Percentiles rank a stretch among this genome's conserved stretches.
Evolutionary conservation across 2,113 vertebrate genomes (phyloP).

Genomic region (Spilogale gracilis): DNA sequence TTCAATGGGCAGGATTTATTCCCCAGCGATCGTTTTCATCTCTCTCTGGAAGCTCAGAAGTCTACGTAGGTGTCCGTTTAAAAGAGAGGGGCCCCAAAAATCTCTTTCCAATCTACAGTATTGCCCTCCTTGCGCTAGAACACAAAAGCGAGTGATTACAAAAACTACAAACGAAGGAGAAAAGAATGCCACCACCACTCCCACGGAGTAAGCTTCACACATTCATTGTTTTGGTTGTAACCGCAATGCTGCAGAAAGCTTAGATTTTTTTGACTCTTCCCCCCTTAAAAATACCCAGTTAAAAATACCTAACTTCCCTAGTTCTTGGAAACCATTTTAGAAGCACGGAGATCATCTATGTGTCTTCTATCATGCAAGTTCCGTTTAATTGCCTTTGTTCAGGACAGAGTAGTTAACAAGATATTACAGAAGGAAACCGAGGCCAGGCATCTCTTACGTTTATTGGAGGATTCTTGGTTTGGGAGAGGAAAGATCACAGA

Average conservation of each 20-base stretch:
- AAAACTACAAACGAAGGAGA: background rate
- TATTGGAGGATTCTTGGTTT: slow-evolving; percentile 77
- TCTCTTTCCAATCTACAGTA: background rate
- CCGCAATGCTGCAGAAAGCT: background rate
- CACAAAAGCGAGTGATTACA: background rate
- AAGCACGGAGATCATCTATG: background rate
- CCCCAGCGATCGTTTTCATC: background rate
- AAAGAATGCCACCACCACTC: background rate
- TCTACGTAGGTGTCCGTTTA: background rate
- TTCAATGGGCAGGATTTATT: background rate
- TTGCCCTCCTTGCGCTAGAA: background rate
- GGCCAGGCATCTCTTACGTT: slow-evolving; percentile 66
- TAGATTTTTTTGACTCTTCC: background rate
- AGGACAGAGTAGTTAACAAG: background rate
- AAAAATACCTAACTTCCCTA: slow-evolving; percentile 7
- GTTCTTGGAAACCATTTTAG: background rate
- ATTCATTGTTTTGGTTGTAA: background rate
- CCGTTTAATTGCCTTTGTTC: background rate
- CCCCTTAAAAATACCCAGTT: slow-evolving; percentile 23
- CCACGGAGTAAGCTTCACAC: background rate
- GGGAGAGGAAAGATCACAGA: slow-evolving; percentile 76
- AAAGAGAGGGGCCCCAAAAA: background rate
- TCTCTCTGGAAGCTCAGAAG: background rate
- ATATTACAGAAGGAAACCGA: slow-evolving; percentile 55
- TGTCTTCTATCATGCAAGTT: background rate